phyloP scores from a whole-genome alignment of 2,113 vertebrate genomes.

The Pungitius pungitius region DNA sequence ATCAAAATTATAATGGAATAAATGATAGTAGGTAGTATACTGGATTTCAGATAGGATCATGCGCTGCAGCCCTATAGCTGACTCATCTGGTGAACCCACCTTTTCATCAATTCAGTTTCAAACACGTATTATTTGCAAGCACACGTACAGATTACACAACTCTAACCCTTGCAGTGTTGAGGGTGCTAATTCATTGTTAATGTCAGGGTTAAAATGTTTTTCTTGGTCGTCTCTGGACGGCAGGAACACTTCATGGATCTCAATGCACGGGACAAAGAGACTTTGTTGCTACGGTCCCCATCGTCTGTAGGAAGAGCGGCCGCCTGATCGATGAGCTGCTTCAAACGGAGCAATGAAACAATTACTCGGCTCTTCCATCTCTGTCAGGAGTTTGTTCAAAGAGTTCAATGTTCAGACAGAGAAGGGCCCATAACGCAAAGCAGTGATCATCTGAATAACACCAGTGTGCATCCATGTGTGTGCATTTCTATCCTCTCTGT shows the following conservation, averaged over 20 bases:
- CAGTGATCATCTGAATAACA: slow-evolving; percentile 42
- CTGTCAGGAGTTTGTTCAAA: slow-evolving; percentile 60
- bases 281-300: slow-evolving; percentile 6
- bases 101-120: background rate
- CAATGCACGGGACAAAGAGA: background rate
- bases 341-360: slow-evolving; percentile 59
- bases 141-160: background rate
- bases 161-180: background rate
- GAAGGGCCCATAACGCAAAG: slow-evolving; percentile 54
- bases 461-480: background rate
- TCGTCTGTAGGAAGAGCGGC: slow-evolving; percentile 18
- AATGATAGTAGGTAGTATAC: background rate
- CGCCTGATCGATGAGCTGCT: slow-evolving; percentile 67
- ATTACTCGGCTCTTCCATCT: slow-evolving; percentile 64
- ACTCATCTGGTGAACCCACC: background rate
- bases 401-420: slow-evolving; percentile 40
- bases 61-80: background rate
- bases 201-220: background rate
- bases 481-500: background rate
- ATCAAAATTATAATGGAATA: background rate
- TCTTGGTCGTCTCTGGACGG: background rate
- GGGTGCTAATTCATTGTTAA: background rate
- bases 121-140: background rate
- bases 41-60: background rate
- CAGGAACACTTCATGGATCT: background rate